These are phyloP conservation scores for Nezara viridula DNA, from an alignment of 2,888 invertebrate genomes.

Conservation along the genomic window DNA sequence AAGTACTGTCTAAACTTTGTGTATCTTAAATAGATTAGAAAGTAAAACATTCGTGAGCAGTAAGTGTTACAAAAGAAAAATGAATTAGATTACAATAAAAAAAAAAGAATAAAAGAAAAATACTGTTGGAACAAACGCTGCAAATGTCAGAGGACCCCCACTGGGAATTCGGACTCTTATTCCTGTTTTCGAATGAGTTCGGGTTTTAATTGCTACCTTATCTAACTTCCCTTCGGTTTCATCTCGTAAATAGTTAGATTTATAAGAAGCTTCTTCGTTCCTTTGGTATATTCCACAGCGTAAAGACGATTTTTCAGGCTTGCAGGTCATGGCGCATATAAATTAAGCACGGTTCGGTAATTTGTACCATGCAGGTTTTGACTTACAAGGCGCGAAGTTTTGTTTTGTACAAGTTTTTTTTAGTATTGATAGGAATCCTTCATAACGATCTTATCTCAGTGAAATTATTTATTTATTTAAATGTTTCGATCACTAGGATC, in stretches of 20 bases:
- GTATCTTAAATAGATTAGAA: not conserved
- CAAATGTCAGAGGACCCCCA: constrained; percentile 16
- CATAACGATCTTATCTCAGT: not conserved
- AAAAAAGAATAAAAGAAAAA: not conserved
- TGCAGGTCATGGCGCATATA: not conserved
- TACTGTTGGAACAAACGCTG: not conserved
- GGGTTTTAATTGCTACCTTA: constrained; percentile 38
- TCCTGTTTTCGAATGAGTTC: constrained; percentile 17
- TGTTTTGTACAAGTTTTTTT: not conserved
- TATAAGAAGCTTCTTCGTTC: not conserved
- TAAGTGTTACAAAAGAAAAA: not conserved
- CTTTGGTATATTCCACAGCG: not conserved
- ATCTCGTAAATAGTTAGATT: constrained; percentile 37
- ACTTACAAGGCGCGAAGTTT: not conserved
- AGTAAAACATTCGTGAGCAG: not conserved
- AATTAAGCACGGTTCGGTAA: not conserved
- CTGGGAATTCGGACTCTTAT: constrained; percentile 27
- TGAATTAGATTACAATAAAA: not conserved
- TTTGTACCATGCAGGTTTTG: not conserved
- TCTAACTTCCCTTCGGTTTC: constrained; percentile 42
- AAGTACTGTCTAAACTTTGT: no score
- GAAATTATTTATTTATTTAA: no score
- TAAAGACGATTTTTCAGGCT: not conserved
- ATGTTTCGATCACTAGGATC: no score
- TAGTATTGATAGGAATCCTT: not conserved